phyloP scores from a whole-genome alignment of 2,888 invertebrate genomes.

The Sialis lutaria region DNA sequence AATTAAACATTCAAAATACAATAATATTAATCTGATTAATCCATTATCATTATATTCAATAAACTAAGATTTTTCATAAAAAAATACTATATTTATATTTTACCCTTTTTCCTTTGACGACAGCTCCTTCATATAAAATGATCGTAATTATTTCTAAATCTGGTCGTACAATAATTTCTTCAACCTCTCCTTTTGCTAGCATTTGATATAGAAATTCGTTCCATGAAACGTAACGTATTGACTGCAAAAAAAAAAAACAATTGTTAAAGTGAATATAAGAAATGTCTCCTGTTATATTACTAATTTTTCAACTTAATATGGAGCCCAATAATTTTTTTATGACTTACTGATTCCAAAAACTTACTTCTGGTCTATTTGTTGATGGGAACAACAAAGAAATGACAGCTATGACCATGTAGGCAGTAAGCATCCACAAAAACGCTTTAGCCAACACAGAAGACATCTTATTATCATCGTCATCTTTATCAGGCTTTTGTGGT shows the following conservation, averaged over 20 bases:
- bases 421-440: constrained; percentile 62
- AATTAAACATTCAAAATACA: no score
- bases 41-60: no score
- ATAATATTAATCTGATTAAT: no score
- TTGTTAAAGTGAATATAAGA: background rate
- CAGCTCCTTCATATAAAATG: constrained; percentile 65
- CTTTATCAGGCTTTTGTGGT: constrained; percentile 27
- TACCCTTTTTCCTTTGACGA: constrained; percentile 65
- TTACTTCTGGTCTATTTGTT: constrained; percentile 55
- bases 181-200: constrained; percentile 87
- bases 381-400: constrained; percentile 54
- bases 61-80: no score
- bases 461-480: constrained; percentile 51
- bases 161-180: constrained; percentile 68
- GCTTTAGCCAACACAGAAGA: constrained; percentile 57
- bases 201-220: constrained; percentile 92
- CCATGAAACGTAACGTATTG: constrained; percentile 77
- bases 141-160: constrained; percentile 75
- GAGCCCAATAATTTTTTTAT: background rate
- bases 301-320: background rate
- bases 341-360: background rate
- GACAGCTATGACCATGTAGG: constrained; percentile 54
- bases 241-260: constrained; percentile 19
- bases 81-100: background rate
- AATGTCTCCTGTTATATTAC: background rate